These are phyloP conservation scores for Halichoerus grypus DNA, from an alignment of 2,113 vertebrate genomes.

Conservation along the genomic window DNA sequence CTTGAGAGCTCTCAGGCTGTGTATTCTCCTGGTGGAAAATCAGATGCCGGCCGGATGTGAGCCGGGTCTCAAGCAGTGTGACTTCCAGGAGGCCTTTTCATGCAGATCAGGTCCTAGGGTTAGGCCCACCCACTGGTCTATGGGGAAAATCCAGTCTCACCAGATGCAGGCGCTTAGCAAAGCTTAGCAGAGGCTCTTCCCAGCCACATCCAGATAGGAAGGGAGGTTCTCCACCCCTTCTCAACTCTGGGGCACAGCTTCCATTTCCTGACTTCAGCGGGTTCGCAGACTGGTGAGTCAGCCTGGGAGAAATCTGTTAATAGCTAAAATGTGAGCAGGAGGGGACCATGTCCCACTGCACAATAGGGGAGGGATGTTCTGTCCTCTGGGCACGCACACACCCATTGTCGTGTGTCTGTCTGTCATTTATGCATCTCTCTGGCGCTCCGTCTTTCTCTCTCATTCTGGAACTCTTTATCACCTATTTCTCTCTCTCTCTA, in stretches of 20 bases:
- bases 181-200: neutral
- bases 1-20: neutral
- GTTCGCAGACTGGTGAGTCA: neutral
- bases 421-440: neutral
- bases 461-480: neutral
- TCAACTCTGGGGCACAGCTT: neutral
- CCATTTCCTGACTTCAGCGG: no score
- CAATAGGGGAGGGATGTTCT: neutral
- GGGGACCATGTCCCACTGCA: neutral
- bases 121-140: rapidly evolving
- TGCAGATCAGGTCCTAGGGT: neutral
- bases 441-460: neutral
- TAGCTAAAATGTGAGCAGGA: neutral
- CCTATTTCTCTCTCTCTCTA: no score
- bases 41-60: neutral
- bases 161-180: no score
- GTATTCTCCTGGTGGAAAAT: neutral
- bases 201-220: neutral
- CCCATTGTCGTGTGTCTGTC: neutral
- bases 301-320: neutral
- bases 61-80: neutral
- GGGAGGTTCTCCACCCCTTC: rapidly evolving
- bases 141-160: neutral
- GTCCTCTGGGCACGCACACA: no score
- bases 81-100: neutral